Conservation (phyloP, 1,140 invertebrate genomes). For the Asbolus verrucosus region DNA sequence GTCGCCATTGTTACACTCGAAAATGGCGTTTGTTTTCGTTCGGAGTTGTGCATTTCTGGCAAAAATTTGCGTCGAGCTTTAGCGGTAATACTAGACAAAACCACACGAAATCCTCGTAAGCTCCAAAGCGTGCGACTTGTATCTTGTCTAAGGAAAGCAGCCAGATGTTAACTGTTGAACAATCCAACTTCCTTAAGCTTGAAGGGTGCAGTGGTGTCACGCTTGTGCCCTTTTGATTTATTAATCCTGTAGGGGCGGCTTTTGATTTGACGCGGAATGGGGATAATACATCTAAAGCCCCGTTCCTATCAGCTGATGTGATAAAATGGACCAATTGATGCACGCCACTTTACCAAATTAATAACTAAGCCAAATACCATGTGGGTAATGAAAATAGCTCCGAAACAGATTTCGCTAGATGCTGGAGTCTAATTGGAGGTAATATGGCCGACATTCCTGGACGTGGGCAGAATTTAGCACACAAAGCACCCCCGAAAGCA, state of each 20-base stretch:
- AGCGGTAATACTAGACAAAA: neutral
- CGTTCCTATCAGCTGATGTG: neutral
- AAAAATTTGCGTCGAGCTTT: neutral
- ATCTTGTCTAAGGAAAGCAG: conserved; percentile 9
- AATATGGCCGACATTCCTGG: conserved; percentile 8
- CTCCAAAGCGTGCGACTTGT: conserved; percentile 6
- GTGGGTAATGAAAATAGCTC: neutral
- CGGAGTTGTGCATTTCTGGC: no score
- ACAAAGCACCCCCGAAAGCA: conserved; percentile 1
- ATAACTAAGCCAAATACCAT: neutral
- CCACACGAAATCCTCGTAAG: conserved; percentile 7
- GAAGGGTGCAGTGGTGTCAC: conserved; percentile 14
- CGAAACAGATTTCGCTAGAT: neutral
- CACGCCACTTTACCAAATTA: neutral
- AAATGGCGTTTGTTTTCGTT: no score
- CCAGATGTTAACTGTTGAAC: conserved; percentile 32
- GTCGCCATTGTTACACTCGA: neutral
- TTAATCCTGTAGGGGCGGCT: conserved; percentile 1
- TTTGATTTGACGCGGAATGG: neutral
- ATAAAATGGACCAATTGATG: neutral
- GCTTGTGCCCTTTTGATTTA: conserved; percentile 28
- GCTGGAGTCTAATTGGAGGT: conserved; percentile 11
- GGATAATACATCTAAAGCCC: neutral
- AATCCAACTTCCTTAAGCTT: conserved; percentile 16
- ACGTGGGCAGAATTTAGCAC: neutral